phyloP scores from a whole-genome alignment of 2,888 invertebrate genomes.

The Andrena trimmerana region DNA sequence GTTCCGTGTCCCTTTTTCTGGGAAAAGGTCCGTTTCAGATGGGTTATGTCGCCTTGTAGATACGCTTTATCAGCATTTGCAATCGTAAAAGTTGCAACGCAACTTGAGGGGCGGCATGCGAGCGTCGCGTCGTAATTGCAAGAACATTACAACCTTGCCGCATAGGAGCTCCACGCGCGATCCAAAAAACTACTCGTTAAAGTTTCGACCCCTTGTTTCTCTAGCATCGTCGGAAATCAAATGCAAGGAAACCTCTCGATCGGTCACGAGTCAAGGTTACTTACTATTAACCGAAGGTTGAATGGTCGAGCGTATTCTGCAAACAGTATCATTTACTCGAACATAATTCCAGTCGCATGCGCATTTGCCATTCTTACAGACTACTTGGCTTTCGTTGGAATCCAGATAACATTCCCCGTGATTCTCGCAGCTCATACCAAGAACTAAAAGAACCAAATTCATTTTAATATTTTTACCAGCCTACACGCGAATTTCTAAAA shows the following conservation, averaged over 20 bases:
- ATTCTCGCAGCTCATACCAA: slow-evolving; percentile 70
- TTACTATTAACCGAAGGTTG: slow-evolving; percentile 32
- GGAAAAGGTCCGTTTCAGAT: slow-evolving; percentile 24
- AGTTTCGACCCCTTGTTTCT: slow-evolving; percentile 15
- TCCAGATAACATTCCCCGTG: slow-evolving; percentile 74
- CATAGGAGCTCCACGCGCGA: slow-evolving; percentile 42
- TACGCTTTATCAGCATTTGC: slow-evolving; percentile 44
- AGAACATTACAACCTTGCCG: slow-evolving; percentile 52
- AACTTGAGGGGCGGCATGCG: slow-evolving; percentile 48
- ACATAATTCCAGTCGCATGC: slow-evolving; percentile 63
- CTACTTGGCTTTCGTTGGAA: slow-evolving; percentile 22
- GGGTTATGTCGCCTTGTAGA: slow-evolving; percentile 23
- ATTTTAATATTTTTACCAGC: neutral
- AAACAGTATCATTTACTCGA: slow-evolving; percentile 29
- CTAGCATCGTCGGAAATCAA: slow-evolving; percentile 27
- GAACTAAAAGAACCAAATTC: slow-evolving; percentile 62
- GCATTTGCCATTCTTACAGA: slow-evolving; percentile 65
- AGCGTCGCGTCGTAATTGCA: slow-evolving; percentile 59
- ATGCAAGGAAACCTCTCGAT: slow-evolving; percentile 25
- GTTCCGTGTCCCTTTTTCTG: slow-evolving; percentile 1
- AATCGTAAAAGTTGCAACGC: slow-evolving; percentile 66
- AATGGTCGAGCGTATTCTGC: neutral
- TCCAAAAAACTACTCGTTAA: slow-evolving; percentile 36
- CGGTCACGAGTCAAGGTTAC: slow-evolving; percentile 49
- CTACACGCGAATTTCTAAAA: too few relatives aligned